These are phyloP conservation scores for Zapus hudsonius DNA, from an alignment of 2,113 vertebrate genomes.

Conservation along the genomic window DNA sequence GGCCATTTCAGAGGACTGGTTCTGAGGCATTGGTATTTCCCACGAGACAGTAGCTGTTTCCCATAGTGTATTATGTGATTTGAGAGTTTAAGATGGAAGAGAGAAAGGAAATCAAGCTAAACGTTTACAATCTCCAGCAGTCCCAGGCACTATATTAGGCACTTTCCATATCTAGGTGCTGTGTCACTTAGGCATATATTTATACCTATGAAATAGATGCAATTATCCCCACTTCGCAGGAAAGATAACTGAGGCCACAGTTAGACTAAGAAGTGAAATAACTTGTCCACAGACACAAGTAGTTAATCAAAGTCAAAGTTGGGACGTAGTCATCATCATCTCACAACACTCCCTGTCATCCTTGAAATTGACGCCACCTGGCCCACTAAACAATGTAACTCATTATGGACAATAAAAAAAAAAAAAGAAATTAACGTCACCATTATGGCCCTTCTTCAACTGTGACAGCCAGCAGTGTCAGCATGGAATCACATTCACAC, in stretches of 20 bases:
- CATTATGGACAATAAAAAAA: no score
- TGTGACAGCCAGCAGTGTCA: neutral
- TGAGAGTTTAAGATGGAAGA: neutral
- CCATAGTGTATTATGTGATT: neutral
- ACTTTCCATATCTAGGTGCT: neutral
- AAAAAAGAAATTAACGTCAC: no score
- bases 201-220: neutral
- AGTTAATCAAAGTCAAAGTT: neutral
- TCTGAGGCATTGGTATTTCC: neutral
- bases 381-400: no score
- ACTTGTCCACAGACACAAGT: neutral
- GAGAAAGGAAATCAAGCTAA: neutral
- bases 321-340: no score
- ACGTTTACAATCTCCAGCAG: neutral
- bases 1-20: slow-evolving; percentile 27
- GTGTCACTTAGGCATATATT: neutral
- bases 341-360: no score
- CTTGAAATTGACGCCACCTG: no score
- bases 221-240: neutral
- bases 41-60: neutral
- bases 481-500: neutral
- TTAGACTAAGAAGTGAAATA: neutral
- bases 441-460: no score
- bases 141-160: accelerated
- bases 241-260: neutral